Evolutionary conservation across 2,888 invertebrate species (phyloP).

Genomic region (Cantharis nigra): DNA sequence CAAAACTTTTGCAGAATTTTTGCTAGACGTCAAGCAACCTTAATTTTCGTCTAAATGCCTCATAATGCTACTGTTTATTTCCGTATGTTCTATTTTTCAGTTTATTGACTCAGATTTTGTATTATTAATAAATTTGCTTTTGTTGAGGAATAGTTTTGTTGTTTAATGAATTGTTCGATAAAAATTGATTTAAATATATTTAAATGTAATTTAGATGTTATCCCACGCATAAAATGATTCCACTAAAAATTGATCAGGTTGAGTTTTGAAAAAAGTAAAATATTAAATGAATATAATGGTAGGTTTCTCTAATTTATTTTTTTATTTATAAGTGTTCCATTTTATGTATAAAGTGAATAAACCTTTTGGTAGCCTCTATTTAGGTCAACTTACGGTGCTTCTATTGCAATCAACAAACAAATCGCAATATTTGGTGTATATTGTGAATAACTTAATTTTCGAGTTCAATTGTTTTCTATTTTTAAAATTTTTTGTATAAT

Average conservation of each 20-base stretch:
- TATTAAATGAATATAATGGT: background rate
- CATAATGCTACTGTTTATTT: background rate
- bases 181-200: background rate
- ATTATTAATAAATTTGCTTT: constrained; percentile 1
- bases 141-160: background rate
- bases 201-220: background rate
- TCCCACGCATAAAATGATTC: background rate
- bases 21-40: background rate
- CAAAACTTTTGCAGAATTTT: background rate
- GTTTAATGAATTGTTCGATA: background rate
- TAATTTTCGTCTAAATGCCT: background rate
- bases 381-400: background rate
- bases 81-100: constrained; percentile 3
- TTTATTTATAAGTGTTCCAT: background rate
- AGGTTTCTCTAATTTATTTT: background rate
- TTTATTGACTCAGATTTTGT: constrained; percentile 4
- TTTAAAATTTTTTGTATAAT: background rate
- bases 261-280: background rate
- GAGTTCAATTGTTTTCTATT: background rate
- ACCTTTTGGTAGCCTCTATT: background rate
- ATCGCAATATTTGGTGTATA: background rate
- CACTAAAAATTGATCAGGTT: background rate
- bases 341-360: background rate
- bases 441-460: background rate
- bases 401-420: background rate